A percentile compares a stretch with the other conserved stretches of the same genome.
These are phyloP conservation scores for Numenius phaeopus DNA, from an alignment of 2,797 vertebrate genomes.

Conservation along the genomic window DNA sequence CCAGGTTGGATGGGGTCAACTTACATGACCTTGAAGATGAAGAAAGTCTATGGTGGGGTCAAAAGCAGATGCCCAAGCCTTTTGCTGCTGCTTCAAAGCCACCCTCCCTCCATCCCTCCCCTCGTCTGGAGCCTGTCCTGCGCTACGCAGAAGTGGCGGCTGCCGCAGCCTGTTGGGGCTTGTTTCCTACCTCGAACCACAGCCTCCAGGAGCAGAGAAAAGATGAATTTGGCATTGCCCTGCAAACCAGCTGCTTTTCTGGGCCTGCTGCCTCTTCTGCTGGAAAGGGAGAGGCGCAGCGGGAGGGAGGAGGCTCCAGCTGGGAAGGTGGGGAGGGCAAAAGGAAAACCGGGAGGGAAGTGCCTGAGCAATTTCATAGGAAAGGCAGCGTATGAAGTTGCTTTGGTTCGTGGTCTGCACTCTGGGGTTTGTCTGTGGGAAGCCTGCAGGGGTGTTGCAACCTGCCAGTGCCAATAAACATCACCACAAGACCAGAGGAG, in stretches of 20 bases:
- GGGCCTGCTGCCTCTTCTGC: slow-evolving; percentile 30
- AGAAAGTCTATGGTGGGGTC: not conserved
- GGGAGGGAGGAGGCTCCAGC: not conserved
- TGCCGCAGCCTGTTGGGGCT: not conserved
- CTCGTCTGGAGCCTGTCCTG: not conserved
- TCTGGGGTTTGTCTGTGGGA: slow-evolving; percentile 74
- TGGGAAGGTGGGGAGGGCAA: slow-evolving; percentile 13
- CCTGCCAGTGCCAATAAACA: slow-evolving; percentile 75
- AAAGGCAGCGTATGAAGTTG: slow-evolving; percentile 39
- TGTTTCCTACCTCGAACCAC: not conserved
- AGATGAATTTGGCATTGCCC: not conserved
- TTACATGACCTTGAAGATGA: not conserved
- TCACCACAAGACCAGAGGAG: slow-evolving; percentile 67
- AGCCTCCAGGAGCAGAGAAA: not conserved
- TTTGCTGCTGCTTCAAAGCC: not conserved
- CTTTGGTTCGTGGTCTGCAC: slow-evolving; percentile 53
- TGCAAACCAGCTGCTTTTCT: slow-evolving; percentile 19
- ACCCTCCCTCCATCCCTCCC: not conserved
- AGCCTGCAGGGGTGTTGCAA: slow-evolving; percentile 62
- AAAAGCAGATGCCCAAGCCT: not conserved
- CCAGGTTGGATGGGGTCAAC: not conserved
- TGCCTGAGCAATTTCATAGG: slow-evolving; percentile 68
- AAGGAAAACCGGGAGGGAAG: slow-evolving; percentile 33
- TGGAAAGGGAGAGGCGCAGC: not conserved
- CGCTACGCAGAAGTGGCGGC: not conserved